A percentile compares a stretch with the other conserved stretches of the same genome.
Conservation (phyloP, 2,888 invertebrate genomes). For the Platerodrilus igneus region DNA sequence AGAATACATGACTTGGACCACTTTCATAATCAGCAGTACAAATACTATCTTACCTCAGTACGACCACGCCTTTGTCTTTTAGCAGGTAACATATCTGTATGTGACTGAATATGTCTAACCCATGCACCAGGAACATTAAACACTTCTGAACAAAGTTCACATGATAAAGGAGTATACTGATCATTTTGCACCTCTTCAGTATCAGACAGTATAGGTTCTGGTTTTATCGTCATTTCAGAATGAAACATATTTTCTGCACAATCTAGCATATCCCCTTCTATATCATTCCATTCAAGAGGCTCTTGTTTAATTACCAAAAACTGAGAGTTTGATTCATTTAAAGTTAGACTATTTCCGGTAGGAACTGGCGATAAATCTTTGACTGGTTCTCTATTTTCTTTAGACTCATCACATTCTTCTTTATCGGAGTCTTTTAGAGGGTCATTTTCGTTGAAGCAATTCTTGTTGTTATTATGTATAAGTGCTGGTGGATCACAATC, state of each 20-base stretch:
- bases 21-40: no score
- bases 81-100: conserved; percentile 59
- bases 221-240: conserved; percentile 65
- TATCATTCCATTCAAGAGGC: conserved; percentile 68
- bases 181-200: conserved; percentile 50
- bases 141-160: conserved; percentile 79
- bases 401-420: no score
- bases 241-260: conserved; percentile 63
- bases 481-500: no score
- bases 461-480: no score
- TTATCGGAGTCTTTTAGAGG: no score
- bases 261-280: conserved; percentile 54
- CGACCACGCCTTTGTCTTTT: conserved; percentile 57
- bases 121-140: conserved; percentile 78
- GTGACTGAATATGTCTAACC: conserved; percentile 78
- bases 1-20: no score
- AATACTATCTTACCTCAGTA: no score
- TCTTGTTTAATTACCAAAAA: conserved; percentile 54
- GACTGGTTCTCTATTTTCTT: no score
- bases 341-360: no score
- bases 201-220: conserved; percentile 49
- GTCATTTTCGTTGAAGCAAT: no score
- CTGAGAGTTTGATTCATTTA: no score
- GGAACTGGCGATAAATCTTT: no score
- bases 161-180: conserved; percentile 70